Conservation (phyloP, 53 echinoderm and acorn worm species). For the Actinopyga echinites region DNA sequence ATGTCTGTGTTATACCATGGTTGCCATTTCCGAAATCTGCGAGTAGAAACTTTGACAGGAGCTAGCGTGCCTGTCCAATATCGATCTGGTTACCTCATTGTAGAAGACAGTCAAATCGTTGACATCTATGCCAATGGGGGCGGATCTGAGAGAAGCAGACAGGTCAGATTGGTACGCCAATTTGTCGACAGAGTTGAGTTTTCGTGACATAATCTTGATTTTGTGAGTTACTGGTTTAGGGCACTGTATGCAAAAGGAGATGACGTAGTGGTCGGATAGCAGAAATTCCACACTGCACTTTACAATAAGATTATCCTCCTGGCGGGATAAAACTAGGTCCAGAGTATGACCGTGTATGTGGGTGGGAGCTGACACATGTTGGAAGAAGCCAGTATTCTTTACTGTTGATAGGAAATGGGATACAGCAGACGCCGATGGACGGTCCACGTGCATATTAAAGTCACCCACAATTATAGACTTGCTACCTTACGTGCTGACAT, state of each 20-base stretch:
- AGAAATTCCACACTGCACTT: background rate
- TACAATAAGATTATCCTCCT: constrained; percentile 6
- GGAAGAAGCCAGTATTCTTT: constrained; percentile 8
- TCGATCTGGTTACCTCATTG: background rate
- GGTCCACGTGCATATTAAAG: constrained; percentile 11
- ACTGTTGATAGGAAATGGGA: constrained; percentile 21
- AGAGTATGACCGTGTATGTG: background rate
- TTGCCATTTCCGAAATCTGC: background rate
- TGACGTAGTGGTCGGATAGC: background rate
- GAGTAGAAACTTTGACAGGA: background rate
- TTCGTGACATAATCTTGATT: background rate
- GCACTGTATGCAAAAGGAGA: background rate
- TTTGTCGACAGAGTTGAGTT: background rate
- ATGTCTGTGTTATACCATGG: background rate
- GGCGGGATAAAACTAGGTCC: too few relatives aligned
- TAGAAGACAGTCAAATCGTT: background rate
- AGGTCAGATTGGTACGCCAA: background rate
- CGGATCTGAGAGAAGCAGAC: background rate
- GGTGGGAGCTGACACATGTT: background rate
- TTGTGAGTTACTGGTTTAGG: background rate
- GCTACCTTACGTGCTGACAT: background rate
- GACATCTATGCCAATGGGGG: background rate
- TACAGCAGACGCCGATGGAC: background rate
- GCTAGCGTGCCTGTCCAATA: constrained; percentile 20
- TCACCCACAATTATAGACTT: constrained; percentile 1